These are phyloP conservation scores for Synergus umbraculus DNA, from an alignment of 2,888 invertebrate species.

Conservation along the genomic window DNA sequence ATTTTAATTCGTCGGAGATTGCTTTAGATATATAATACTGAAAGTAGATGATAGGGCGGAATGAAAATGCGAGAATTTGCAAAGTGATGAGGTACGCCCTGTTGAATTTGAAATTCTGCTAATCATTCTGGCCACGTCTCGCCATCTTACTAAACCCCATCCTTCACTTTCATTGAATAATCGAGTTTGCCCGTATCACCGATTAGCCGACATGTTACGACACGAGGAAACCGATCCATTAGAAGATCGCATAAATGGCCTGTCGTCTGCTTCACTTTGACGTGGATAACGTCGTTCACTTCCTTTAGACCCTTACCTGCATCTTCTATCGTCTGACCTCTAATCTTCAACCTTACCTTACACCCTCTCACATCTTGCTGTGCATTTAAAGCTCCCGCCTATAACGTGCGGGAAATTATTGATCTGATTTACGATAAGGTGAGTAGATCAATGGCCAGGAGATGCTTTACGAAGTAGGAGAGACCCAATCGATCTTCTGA, in stretches of 20 bases:
- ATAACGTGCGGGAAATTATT: neutral
- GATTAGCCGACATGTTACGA: constrained; percentile 30
- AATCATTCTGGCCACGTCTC: constrained; percentile 23
- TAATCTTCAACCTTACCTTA: neutral
- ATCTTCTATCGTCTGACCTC: neutral
- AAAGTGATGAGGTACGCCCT: constrained; percentile 12
- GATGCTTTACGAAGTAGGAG: neutral
- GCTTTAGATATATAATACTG: neutral
- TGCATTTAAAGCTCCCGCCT: neutral
- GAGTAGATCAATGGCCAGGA: neutral
- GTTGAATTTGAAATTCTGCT: constrained; percentile 14
- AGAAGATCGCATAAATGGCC: constrained; percentile 48
- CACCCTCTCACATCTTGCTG: neutral
- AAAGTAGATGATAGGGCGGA: constrained; percentile 9
- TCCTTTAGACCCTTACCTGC: neutral
- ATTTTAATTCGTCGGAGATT: constrained; percentile 25
- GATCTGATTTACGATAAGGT: neutral
- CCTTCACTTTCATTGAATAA: constrained; percentile 34
- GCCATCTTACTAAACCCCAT: neutral
- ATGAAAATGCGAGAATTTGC: constrained; percentile 24
- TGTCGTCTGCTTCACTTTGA: constrained; percentile 12
- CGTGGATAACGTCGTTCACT: neutral
- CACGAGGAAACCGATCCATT: constrained; percentile 46
- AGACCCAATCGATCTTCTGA: neutral
- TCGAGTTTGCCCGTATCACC: constrained; percentile 23